These are phyloP conservation scores for Hirtodrosophila confusa DNA, from an alignment of 2,888 invertebrate genomes.

Conservation along the genomic window DNA sequence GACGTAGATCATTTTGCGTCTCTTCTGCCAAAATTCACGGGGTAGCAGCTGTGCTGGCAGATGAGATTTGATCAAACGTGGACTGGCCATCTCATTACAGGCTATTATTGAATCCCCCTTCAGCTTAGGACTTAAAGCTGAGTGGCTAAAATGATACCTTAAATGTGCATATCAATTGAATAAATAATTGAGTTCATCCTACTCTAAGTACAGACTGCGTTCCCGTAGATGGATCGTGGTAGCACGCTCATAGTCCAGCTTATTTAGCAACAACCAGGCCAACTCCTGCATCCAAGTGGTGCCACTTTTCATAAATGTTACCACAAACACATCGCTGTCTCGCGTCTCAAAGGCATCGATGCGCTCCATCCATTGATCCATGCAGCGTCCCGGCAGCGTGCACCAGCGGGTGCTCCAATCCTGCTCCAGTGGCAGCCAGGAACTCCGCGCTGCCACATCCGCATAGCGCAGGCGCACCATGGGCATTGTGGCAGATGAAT, in stretches of 20 bases:
- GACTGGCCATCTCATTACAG: slow-evolving; percentile 27
- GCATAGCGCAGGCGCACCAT: slow-evolving; percentile 5
- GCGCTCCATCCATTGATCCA: background rate
- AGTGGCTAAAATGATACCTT: background rate
- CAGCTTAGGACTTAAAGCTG: rapidly evolving
- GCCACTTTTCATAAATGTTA: slow-evolving; percentile 61
- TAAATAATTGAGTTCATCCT: slow-evolving; percentile 7
- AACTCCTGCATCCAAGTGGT: slow-evolving; percentile 70
- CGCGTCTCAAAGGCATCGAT: slow-evolving; percentile 54
- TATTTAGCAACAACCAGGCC: slow-evolving; percentile 60
- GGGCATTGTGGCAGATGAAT: slow-evolving; percentile 1
- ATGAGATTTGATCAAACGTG: slow-evolving; percentile 67
- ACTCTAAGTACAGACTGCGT: slow-evolving; percentile 51
- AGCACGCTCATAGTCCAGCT: slow-evolving; percentile 57
- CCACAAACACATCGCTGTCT: slow-evolving; percentile 58
- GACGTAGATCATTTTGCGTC: slow-evolving; percentile 88
- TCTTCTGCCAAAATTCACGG: slow-evolving; percentile 53
- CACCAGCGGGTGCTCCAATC: slow-evolving; percentile 49
- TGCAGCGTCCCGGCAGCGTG: slow-evolving; percentile 23
- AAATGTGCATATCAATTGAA: background rate
- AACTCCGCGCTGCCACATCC: background rate
- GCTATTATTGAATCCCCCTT: background rate
- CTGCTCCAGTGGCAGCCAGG: slow-evolving; percentile 39
- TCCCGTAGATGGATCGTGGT: slow-evolving; percentile 13
- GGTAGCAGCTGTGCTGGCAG: slow-evolving; percentile 64